Conservation (phyloP, 2,797 vertebrate species). For the Urosaurus nigricauda region DNA sequence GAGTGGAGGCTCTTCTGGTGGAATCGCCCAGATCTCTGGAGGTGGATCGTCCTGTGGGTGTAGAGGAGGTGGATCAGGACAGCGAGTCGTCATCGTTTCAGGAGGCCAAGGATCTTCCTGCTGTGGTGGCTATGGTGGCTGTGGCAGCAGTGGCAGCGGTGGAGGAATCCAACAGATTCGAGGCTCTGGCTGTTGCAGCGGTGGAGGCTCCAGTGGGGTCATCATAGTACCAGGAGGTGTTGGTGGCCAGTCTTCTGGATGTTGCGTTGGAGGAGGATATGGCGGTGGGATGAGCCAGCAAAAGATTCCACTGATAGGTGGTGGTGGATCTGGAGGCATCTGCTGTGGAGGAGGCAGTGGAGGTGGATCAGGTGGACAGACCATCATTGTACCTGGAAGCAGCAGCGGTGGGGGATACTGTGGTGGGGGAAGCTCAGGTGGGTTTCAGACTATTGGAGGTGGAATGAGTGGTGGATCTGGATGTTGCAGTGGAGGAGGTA, state of each 20-base stretch:
- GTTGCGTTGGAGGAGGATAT: accelerated
- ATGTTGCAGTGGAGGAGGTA: neutral
- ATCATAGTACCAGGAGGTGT: accelerated
- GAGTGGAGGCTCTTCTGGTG: neutral
- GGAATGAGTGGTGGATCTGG: neutral
- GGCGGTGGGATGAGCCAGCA: neutral
- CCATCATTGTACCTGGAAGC: neutral
- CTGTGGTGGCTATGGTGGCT: neutral
- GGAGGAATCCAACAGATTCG: neutral
- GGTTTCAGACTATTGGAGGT: neutral
- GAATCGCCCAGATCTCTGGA: neutral
- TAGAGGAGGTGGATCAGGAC: neutral
- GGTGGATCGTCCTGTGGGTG: neutral
- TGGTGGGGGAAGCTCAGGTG: neutral
- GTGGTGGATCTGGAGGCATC: neutral
- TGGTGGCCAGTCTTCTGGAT: accelerated
- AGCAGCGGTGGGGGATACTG: neutral
- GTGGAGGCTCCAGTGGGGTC: accelerated
- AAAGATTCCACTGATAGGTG: neutral
- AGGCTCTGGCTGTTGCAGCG: neutral
- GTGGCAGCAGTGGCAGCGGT: neutral
- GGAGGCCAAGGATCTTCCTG: slow-evolving; percentile 31
- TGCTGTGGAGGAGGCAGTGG: neutral
- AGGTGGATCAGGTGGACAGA: accelerated
- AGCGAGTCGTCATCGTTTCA: neutral